Evolutionary conservation across 2,888 invertebrate species (phyloP).

Genomic region (Entomobrya multifasciata): DNA sequence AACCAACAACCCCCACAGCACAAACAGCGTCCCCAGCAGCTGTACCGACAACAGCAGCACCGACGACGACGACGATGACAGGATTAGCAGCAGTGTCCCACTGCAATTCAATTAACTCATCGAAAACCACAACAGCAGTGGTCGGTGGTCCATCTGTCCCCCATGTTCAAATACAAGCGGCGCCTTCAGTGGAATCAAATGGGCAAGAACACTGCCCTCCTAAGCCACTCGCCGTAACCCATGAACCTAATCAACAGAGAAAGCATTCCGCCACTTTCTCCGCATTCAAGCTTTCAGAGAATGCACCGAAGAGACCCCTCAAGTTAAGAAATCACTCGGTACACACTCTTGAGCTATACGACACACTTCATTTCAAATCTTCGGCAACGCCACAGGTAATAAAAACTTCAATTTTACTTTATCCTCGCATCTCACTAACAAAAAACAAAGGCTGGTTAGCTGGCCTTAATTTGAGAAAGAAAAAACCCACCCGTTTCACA

Average conservation of each 20-base stretch:
- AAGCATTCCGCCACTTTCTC: slow-evolving; percentile 72
- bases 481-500: not conserved
- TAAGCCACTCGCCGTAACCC: slow-evolving; percentile 26
- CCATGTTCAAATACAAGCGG: slow-evolving; percentile 65
- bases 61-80: slow-evolving; percentile 13
- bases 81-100: not conserved
- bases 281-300: slow-evolving; percentile 52
- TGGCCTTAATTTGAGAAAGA: not conserved
- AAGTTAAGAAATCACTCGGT: slow-evolving; percentile 78
- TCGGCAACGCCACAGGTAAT: slow-evolving; percentile 69
- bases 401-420: not conserved
- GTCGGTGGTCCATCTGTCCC: slow-evolving; percentile 34
- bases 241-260: slow-evolving; percentile 51
- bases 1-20: slow-evolving; percentile 8
- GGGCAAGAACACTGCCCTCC: slow-evolving; percentile 16
- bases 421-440: not conserved
- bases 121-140: not conserved
- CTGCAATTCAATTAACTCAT: slow-evolving; percentile 11
- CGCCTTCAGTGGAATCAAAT: not conserved
- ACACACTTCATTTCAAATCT: slow-evolving; percentile 77
- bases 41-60: not conserved
- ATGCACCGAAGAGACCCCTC: slow-evolving; percentile 75
- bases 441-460: no score
- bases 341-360: slow-evolving; percentile 77
- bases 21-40: not conserved